Evolutionary conservation across 1,140 invertebrate species (phyloP), one percentile per base, ranked within the genome.

Genomic region (Heliothis virescens): DNA sequence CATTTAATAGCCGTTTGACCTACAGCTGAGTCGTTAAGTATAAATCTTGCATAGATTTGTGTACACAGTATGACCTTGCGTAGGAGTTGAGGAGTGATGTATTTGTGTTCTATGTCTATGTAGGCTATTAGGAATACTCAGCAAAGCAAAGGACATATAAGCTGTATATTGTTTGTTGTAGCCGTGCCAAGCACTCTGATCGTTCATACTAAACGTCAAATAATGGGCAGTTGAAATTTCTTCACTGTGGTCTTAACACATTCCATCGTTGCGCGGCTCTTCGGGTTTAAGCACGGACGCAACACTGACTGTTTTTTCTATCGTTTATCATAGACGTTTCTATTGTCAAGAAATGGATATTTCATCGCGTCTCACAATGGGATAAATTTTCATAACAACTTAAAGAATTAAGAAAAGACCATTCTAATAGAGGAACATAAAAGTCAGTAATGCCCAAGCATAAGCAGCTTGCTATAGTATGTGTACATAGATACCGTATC

Each of bases 31-130:
- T 84, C 77, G 80, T 82, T 84, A 83, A 82, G 72, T 80, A 73
- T 83, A 80, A 77, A 80, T 79, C 65, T 71, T 73, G 52, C 76
- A 78, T 67, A 71, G 59, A 76, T 63, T 50, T 63, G 59, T 62
- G 67, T 71, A 76, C 77, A 75, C 55, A 60, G 53, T 74, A 80
- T 80, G 85, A 84, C 86, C 86, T 87, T 87, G 86, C 81, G 84
- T 87, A 60, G 79, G 80, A 67, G 78, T 76, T 63, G 48, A 63
- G 34, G 73, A 63, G 73, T 52, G 47, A 76, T 76, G 63, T 67
- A 34, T 76, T 76, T 76, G 59, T 52, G 59, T 34, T 63, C 41
- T 47, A 63, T 74, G 47, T 59, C 29, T 52, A 52, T n/a, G 0
- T 55, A 67, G 63, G 41, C 15, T 26, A 16, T 53, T 21, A 55